Evolutionary conservation across 2,888 invertebrate genomes (phyloP), one percentile per base, ranked within the genome.

Genomic region (Cryptus viduatorius): DNA sequence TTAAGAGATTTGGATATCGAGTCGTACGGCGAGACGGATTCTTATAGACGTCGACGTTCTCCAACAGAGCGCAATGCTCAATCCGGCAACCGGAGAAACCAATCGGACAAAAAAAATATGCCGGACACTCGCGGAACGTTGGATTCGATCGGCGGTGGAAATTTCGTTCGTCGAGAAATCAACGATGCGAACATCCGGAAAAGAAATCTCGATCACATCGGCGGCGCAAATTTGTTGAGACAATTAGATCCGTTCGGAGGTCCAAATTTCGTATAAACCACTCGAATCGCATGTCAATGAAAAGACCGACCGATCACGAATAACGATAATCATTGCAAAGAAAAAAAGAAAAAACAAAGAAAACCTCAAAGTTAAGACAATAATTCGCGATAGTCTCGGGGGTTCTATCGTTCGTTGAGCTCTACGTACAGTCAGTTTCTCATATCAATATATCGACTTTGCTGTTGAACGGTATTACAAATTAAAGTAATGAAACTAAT

Each of bases 221-320:
- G 71, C 50, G 69, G 37, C 12, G 42, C 19, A 19, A 24, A 72
- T 48, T 76, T 75, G 2, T 53, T 76, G 24, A 44, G 16, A 56
- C 46, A 76, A 24, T 8, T 71, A 29, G 10, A 1, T 7, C n/a
- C n/a, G 1, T 48, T 93, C 64, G 94, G 94, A 56, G 94, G 94
- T 44, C 94, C 94, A 42, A 94, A 94, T 87, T 88, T 94, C 83
- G 90, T 94, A 5, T 92, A 94, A n/a, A 7, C 24, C 16, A 7
- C 7, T 19, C 56, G 16, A 8, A 50, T 50, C 56, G 19, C 3
- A 44, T n/a, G 19, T 19, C 64, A 5, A 67, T n/a, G 44, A 19
- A 56, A 14, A 1, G 42, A 53, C n/a, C 59, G 48, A n/a, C 12
- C 12, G 12, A 14, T 3, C 3, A 48, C n/a, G 48, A 12, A 48